Evolutionary conservation across 2,113 vertebrate genomes (phyloP), one percentile per base, ranked within the genome.

Genomic region (Ptilonorhynchus violaceus): DNA sequence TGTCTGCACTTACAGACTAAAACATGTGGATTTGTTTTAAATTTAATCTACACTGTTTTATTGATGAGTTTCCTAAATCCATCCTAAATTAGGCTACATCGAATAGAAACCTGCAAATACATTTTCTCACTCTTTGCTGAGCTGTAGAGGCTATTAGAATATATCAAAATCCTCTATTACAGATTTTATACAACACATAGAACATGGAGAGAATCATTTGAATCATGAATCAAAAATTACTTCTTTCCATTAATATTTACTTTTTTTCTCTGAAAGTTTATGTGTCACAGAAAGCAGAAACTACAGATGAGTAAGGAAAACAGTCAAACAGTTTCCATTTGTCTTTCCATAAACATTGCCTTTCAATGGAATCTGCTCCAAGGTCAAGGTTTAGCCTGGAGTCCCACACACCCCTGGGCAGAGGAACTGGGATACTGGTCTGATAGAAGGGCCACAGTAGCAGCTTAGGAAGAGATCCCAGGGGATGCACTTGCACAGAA

Each of bases 1-100:
- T 76, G 64, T 77, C 82, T 85, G 60, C 67, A 86, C 82, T 92
- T 79, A 79, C 41, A 79, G 67, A 81, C 42, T 56, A 55, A 91
- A 86, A 66, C 59, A 82, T 77, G 56, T 68, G 88, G 58, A 82
- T 82, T 89, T 87, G 82, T 35, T 93, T 94, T 92, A 77, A 95
- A 93, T 93, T 93, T 84, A 44, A 86, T 72, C 76, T 46, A 81
- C 10, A 8, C 2, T 52, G 25, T 31, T 94, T 70, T 88, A 86
- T 8, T 83, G 37, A 89, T 77, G 52, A 88, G 62, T 66, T 86
- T 93, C 44, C 88, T 64, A 88, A 80, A 73, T 47, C 59, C 35
- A 76, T 30, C 42, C 41, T 55, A 89, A 84, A 92, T 42, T 41
- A 75, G 42, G 7, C 63, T 33, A 44, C 49, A 78, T 53, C 30